Evolutionary conservation across 2,797 vertebrate genomes (phyloP).

Genomic region (Glossophaga mutica): DNA sequence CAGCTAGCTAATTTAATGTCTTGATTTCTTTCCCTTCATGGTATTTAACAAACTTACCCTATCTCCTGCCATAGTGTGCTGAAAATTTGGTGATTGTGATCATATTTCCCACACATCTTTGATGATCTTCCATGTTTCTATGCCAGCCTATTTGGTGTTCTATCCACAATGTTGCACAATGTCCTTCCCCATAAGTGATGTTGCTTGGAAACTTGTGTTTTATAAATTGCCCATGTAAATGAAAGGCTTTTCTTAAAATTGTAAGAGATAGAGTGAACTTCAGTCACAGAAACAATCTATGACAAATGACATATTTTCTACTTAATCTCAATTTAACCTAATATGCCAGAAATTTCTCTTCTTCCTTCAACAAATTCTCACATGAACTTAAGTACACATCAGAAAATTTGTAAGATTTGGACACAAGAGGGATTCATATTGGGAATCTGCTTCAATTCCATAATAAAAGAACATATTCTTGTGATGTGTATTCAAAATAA

Average conservation of each 20-base stretch:
- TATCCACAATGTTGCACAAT: not conserved
- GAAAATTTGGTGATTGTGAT: not conserved
- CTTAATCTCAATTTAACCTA: not conserved
- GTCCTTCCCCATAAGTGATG: not conserved
- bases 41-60: not conserved
- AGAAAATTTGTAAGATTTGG: not conserved
- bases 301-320: not conserved
- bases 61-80: not conserved
- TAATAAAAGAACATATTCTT: not conserved
- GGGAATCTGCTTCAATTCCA: not conserved
- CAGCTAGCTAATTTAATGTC: not conserved
- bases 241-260: not conserved
- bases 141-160: not conserved
- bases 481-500: not conserved
- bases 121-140: not conserved
- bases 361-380: not conserved
- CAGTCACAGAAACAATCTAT: not conserved
- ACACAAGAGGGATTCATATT: not conserved
- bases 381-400: not conserved
- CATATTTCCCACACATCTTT: not conserved
- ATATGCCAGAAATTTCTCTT: not conserved
- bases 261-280: not conserved
- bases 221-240: not conserved
- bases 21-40: not conserved
- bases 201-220: not conserved